Conservation (phyloP, 2,888 invertebrate species). For the Nemoura dubitans region DNA sequence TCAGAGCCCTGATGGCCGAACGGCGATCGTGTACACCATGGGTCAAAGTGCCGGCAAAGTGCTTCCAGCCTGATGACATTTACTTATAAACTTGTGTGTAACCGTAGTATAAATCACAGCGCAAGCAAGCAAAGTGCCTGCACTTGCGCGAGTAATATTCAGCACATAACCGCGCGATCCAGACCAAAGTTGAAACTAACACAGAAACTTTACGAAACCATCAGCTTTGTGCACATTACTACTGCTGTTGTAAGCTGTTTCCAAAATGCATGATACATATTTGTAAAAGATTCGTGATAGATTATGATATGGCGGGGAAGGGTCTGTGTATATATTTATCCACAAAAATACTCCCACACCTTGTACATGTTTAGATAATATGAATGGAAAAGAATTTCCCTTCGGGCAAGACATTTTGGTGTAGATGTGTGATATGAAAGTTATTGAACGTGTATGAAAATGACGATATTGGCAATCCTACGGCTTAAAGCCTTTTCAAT, state of each 20-base stretch:
- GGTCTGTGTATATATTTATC: background rate
- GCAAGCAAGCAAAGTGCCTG: background rate
- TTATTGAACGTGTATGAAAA: background rate
- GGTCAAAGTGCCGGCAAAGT: conserved; percentile 10
- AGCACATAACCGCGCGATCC: background rate
- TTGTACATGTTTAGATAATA: background rate
- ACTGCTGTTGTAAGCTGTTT: background rate
- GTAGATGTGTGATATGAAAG: background rate
- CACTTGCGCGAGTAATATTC: background rate
- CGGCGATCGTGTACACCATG: no score
- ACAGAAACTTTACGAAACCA: background rate
- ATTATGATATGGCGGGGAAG: background rate
- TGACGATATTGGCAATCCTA: background rate
- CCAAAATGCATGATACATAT: background rate
- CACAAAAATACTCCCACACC: background rate
- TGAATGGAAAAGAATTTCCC: background rate
- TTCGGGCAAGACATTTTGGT: background rate
- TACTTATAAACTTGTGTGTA: conserved; percentile 27
- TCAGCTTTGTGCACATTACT: background rate
- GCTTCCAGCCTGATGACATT: conserved; percentile 23
- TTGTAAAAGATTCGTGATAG: background rate
- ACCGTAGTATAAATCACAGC: conserved; percentile 13
- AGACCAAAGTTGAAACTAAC: background rate
- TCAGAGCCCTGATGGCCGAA: background rate
- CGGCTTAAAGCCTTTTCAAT: background rate